Conservation (phyloP, 1,140 invertebrate species). For the Prorops nasuta region DNA sequence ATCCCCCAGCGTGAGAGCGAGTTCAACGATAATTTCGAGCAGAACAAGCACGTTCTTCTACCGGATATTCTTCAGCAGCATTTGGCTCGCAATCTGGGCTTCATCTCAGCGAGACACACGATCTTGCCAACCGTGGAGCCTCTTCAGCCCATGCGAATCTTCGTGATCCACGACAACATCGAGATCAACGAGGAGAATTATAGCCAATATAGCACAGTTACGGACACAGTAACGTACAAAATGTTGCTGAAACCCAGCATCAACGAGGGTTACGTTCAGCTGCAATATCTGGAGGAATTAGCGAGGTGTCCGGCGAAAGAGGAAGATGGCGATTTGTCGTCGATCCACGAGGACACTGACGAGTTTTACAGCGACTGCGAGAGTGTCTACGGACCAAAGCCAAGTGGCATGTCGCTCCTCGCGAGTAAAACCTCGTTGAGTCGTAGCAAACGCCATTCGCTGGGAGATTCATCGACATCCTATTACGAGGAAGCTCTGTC, state of each 20-base stretch:
- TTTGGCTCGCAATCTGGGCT: conserved; percentile 57
- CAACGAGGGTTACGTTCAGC: conserved; percentile 61
- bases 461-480: too few species aligned
- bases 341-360: conserved; percentile 20
- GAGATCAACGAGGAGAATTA: conserved; percentile 67
- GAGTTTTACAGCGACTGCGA: conserved; percentile 28
- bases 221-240: conserved; percentile 64
- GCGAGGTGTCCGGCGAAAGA: conserved; percentile 29
- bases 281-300: conserved; percentile 56
- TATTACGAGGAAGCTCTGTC: too few species aligned
- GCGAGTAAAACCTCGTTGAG: too few species aligned
- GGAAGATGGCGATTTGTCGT: conserved; percentile 26
- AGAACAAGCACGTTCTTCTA: conserved; percentile 62
- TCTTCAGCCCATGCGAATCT: conserved; percentile 65
- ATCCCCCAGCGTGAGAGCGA: conserved; percentile 35
- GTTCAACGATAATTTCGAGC: conserved; percentile 54
- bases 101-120: conserved; percentile 40
- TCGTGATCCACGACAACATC: conserved; percentile 73
- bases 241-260: conserved; percentile 65
- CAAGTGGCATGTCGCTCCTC: too few species aligned
- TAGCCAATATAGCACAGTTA: conserved; percentile 62
- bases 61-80: conserved; percentile 65
- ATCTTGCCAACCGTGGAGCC: conserved; percentile 53
- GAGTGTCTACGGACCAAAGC: conserved; percentile 20
- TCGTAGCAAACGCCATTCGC: too few species aligned